Conservation (phyloP, 2,797 vertebrate species). For the Emydoidea blandingii region DNA sequence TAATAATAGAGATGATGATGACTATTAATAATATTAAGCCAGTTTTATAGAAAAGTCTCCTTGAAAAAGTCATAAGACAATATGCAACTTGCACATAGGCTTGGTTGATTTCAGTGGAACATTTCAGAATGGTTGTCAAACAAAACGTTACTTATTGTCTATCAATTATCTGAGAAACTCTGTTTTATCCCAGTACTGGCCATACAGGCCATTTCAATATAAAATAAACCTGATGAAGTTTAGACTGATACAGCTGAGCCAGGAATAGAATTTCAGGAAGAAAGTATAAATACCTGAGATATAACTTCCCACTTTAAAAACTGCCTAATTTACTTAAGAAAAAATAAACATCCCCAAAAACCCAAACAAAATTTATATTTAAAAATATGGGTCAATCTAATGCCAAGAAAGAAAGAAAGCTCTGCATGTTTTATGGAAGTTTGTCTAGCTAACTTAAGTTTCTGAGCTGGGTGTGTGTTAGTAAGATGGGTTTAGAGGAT, state of each 20-base stretch:
- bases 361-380: neutral
- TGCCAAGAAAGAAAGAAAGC: neutral
- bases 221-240: neutral
- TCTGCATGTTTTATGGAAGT: neutral
- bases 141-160: neutral
- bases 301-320: neutral
- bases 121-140: neutral
- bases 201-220: neutral
- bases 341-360: neutral
- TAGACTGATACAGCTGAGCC: neutral
- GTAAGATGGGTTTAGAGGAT: neutral
- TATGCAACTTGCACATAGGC: neutral
- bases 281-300: neutral
- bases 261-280: neutral
- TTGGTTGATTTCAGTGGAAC: neutral
- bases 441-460: neutral
- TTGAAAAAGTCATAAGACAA: neutral
- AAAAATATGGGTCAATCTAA: neutral
- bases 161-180: neutral
- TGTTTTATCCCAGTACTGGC: neutral
- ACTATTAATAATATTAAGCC: neutral
- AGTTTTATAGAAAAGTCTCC: neutral
- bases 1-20: neutral
- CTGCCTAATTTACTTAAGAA: neutral
- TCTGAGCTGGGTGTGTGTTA: neutral